A percentile compares a stretch with the other conserved stretches of the same genome.
phyloP scores from a whole-genome alignment of 2,888 invertebrate genomes.

The Heteropelma amictum region DNA sequence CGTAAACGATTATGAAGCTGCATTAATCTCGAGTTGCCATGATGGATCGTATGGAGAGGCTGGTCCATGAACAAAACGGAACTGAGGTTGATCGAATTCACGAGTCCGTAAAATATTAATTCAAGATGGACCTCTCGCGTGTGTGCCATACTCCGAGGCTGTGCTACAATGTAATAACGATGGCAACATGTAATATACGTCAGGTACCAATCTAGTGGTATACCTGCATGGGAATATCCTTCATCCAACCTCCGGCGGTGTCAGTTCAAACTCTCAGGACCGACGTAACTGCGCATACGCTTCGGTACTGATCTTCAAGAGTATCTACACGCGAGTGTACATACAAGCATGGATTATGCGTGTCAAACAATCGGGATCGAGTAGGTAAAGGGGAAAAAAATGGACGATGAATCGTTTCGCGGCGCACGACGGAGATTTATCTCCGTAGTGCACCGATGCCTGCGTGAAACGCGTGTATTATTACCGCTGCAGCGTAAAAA shows the following conservation, averaged over 20 bases:
- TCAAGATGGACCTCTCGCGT: constrained; percentile 1
- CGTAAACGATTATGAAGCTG: background rate
- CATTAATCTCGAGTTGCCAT: background rate
- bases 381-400: background rate
- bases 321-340: too few relatives aligned
- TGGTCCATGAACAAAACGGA: background rate
- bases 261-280: background rate
- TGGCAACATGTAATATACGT: background rate
- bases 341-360: background rate
- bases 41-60: constrained; percentile 4
- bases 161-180: constrained; percentile 27
- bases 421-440: background rate
- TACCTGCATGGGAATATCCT: background rate
- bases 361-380: constrained; percentile 25
- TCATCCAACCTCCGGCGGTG: background rate
- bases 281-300: background rate
- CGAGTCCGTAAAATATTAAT: constrained; percentile 32
- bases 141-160: background rate
- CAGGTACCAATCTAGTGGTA: constrained; percentile 4
- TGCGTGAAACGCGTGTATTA: constrained; percentile 30
- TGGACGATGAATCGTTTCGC: background rate
- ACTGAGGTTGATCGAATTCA: constrained; percentile 1
- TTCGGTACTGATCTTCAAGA: background rate
- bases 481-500: background rate
- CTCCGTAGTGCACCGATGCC: constrained; percentile 16